Conservation (phyloP, 2,888 invertebrate species). For the Pristionchus maxplancki region DNA sequence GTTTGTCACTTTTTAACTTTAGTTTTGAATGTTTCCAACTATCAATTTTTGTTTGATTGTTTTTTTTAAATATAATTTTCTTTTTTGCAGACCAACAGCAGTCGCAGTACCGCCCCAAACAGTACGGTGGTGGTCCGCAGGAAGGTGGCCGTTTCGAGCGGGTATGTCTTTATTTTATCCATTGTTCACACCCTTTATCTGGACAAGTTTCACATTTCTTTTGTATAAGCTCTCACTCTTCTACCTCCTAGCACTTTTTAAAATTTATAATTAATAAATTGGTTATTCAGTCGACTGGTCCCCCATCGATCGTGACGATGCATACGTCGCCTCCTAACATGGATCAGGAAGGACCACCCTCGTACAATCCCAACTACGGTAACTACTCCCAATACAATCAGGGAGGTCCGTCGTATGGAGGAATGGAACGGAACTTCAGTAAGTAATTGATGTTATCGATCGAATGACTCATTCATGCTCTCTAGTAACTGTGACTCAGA, state of each 20-base stretch:
- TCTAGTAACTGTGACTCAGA: background rate
- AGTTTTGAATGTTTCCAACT: background rate
- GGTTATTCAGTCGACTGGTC: background rate
- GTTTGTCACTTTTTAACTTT: background rate
- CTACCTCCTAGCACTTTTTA: background rate
- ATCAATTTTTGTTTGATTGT: background rate
- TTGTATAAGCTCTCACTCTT: background rate
- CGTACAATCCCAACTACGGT: conserved; percentile 38
- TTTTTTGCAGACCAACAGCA: background rate
- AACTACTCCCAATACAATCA: conserved; percentile 37
- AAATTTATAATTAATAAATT: background rate
- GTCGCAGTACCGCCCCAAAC: conserved; percentile 5
- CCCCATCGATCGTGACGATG: conserved; percentile 49
- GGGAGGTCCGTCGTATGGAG: background rate
- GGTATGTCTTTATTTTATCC: conserved; percentile 7
- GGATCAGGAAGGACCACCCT: conserved; percentile 5
- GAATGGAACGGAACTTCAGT: conserved; percentile 44
- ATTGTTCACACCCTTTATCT: background rate
- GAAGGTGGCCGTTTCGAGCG: conserved; percentile 27
- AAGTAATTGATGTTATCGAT: background rate
- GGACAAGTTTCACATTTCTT: background rate
- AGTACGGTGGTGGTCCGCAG: background rate
- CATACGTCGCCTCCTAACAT: conserved; percentile 30
- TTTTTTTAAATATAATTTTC: background rate
- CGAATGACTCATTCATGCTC: background rate